These are phyloP conservation scores for Calliopum simillimum DNA, from an alignment of 2,888 invertebrate species.

Conservation along the genomic window DNA sequence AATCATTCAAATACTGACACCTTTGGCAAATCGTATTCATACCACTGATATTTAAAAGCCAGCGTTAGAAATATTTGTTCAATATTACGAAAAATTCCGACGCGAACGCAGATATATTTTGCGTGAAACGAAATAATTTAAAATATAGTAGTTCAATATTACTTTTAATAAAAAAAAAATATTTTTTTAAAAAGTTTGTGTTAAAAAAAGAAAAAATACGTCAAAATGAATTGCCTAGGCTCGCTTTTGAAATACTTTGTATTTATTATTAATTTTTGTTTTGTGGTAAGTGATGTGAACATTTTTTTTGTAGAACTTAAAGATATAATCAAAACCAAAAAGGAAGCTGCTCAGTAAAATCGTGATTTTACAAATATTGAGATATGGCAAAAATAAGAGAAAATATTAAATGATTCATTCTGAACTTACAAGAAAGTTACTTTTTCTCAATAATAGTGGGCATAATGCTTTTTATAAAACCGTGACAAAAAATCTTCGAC, in stretches of 20 bases:
- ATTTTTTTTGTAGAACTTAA: no score
- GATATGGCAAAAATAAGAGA: no score
- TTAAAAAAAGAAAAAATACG: slow-evolving; percentile 12
- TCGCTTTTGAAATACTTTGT: slow-evolving; percentile 60
- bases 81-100: slow-evolving; percentile 15
- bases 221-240: slow-evolving; percentile 61
- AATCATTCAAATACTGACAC: neutral
- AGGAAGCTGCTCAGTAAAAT: no score
- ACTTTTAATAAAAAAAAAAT: neutral
- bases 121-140: neutral
- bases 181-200: neutral
- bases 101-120: slow-evolving; percentile 16
- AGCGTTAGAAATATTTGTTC: slow-evolving; percentile 7
- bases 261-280: slow-evolving; percentile 61
- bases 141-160: slow-evolving; percentile 1
- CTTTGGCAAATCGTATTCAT: neutral
- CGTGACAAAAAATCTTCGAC: no score
- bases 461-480: no score
- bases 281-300: slow-evolving; percentile 58
- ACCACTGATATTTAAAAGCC: slow-evolving; percentile 26
- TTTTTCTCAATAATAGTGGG: no score
- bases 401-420: no score
- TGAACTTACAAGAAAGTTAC: no score
- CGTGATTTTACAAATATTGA: no score
- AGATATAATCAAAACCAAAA: no score